Evolutionary conservation across 2,888 invertebrate genomes (phyloP).

Genomic region (Limenitis camilla): DNA sequence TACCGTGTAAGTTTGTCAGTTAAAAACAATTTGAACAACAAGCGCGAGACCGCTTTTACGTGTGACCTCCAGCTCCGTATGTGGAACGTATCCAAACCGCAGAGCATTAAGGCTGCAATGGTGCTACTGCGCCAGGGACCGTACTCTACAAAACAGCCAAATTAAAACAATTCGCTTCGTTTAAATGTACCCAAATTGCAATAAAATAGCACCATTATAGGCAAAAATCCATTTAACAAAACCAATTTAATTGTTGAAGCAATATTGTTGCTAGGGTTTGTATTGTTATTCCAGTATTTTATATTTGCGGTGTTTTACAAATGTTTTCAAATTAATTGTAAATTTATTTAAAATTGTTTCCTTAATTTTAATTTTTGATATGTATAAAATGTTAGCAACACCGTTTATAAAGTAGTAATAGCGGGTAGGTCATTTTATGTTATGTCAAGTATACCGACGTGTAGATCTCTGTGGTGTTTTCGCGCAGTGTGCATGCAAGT

Average conservation of each 20-base stretch:
- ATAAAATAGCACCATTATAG: conserved; percentile 1
- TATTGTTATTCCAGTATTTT: background rate
- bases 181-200: conserved; percentile 1
- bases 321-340: no score
- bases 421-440: no score
- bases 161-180: conserved; percentile 24
- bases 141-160: conserved; percentile 35
- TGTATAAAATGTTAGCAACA: no score
- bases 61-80: conserved; percentile 46
- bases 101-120: conserved; percentile 56
- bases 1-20: conserved; percentile 46
- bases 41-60: conserved; percentile 52
- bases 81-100: conserved; percentile 65
- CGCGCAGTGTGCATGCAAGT: no score
- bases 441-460: no score
- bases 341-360: no score
- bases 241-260: background rate
- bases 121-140: conserved; percentile 44
- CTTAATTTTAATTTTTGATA: no score
- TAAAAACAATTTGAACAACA: conserved; percentile 60
- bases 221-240: background rate
- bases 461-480: no score
- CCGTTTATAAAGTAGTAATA: no score
- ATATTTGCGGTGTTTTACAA: no score
- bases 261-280: background rate